Conservation (phyloP, 2,888 invertebrate genomes). For the Pogonocherus hispidulus region DNA sequence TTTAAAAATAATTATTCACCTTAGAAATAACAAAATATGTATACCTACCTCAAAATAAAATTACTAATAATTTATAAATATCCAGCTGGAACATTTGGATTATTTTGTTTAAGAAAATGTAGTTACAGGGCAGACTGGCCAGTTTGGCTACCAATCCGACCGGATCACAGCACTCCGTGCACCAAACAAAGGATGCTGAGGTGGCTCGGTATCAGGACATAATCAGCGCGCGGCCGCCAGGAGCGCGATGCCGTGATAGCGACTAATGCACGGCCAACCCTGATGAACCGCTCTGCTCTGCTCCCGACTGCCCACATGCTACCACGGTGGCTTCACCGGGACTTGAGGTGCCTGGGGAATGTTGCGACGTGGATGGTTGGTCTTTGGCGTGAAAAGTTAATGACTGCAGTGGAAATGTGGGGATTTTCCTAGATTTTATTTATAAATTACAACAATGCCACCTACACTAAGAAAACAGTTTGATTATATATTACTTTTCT, state of each 20-base stretch:
- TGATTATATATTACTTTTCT: no score
- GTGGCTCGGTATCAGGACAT: conserved; percentile 58
- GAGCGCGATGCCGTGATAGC: conserved; percentile 57
- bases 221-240: conserved; percentile 58
- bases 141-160: background rate
- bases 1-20: no score
- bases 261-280: conserved; percentile 59
- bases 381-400: no score
- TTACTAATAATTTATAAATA: no score
- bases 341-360: conserved; percentile 5
- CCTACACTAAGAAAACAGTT: no score
- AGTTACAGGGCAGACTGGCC: background rate
- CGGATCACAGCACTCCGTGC: conserved; percentile 9
- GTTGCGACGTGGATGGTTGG: background rate
- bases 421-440: no score
- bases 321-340: conserved; percentile 43
- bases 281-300: conserved; percentile 40
- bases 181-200: conserved; percentile 55
- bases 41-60: no score
- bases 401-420: no score
- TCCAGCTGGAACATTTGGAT: no score
- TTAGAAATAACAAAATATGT: no score
- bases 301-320: conserved; percentile 53
- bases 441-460: no score
- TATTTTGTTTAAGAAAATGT: no score